These are phyloP conservation scores for Zaprionus ghesquierei DNA, from an alignment of 1,140 invertebrate genomes.

Conservation along the genomic window DNA sequence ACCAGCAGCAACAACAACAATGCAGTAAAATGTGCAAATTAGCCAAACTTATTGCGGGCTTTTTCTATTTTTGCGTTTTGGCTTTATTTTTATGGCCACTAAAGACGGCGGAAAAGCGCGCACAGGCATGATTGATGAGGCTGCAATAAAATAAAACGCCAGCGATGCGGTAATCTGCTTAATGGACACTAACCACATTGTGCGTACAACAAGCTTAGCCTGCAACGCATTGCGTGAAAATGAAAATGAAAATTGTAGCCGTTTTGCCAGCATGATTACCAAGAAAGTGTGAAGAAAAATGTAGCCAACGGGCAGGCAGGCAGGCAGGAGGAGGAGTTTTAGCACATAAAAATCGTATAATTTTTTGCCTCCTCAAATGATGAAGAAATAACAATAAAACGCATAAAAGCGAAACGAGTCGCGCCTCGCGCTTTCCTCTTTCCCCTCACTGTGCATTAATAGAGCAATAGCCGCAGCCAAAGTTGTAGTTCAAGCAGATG, in stretches of 20 bases:
- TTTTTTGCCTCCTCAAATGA: slow-evolving; percentile 37
- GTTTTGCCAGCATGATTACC: slow-evolving; percentile 60
- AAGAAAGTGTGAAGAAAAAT: slow-evolving; percentile 76
- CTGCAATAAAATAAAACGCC: slow-evolving; percentile 64
- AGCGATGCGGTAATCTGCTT: slow-evolving; percentile 71
- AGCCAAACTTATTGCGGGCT: slow-evolving; percentile 49
- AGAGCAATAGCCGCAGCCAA: slow-evolving; percentile 14
- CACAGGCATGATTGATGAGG: slow-evolving; percentile 62
- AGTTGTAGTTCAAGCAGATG: slow-evolving; percentile 19
- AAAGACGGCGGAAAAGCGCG: slow-evolving; percentile 13
- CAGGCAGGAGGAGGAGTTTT: slow-evolving; percentile 16
- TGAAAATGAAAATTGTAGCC: slow-evolving; percentile 37
- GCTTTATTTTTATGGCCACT: slow-evolving; percentile 38
- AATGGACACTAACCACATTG: slow-evolving; percentile 68
- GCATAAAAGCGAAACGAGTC: slow-evolving; percentile 56
- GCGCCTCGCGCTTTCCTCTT: background rate
- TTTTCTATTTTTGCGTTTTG: background rate
- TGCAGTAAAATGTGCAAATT: slow-evolving; percentile 59
- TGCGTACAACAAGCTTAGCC: slow-evolving; percentile 54
- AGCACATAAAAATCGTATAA: slow-evolving; percentile 25
- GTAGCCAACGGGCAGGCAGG: slow-evolving; percentile 49
- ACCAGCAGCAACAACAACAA: slow-evolving; percentile 12
- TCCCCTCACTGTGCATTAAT: slow-evolving; percentile 13
- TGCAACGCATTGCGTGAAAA: slow-evolving; percentile 54
- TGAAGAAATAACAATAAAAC: slow-evolving; percentile 68